Conservation (phyloP, 1,140 invertebrate species). For the Sycophaga agraensis region DNA sequence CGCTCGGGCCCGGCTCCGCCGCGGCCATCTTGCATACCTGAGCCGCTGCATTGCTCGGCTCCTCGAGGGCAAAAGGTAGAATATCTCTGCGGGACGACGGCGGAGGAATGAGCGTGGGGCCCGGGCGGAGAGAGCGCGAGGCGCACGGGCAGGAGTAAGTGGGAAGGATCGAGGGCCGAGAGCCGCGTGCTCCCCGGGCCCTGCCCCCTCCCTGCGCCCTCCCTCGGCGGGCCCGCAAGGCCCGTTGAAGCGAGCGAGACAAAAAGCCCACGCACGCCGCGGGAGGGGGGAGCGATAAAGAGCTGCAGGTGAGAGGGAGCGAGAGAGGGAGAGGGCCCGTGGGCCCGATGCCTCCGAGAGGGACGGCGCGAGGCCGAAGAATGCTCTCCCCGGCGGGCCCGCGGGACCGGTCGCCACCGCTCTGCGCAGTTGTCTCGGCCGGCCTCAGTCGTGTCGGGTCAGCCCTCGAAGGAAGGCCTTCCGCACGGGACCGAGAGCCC, state of each 20-base stretch:
- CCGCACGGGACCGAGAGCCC: too few relatives aligned
- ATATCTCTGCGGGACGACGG: slow-evolving; percentile 51
- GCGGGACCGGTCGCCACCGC: slow-evolving; percentile 38
- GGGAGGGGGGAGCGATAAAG: slow-evolving; percentile 18
- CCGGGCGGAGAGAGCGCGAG: slow-evolving; percentile 15
- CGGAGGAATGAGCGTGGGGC: slow-evolving; percentile 39
- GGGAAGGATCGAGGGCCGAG: slow-evolving; percentile 8
- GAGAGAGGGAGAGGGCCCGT: slow-evolving; percentile 30
- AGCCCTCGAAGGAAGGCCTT: slow-evolving; percentile 48
- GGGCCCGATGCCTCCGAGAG: slow-evolving; percentile 52
- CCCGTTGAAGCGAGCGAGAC: slow-evolving; percentile 20
- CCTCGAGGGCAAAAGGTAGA: slow-evolving; percentile 60
- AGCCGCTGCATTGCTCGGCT: slow-evolving; percentile 58
- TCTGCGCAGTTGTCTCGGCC: slow-evolving; percentile 33
- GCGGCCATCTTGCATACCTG: slow-evolving; percentile 60
- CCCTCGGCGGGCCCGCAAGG: not conserved
- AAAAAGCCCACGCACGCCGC: slow-evolving; percentile 9
- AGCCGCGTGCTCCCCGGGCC: not conserved
- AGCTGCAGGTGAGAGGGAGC: slow-evolving; percentile 11
- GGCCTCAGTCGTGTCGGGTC: slow-evolving; percentile 55
- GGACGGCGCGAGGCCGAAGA: slow-evolving; percentile 51
- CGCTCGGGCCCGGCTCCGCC: slow-evolving; percentile 20
- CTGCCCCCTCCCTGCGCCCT: not conserved
- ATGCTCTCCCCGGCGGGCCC: slow-evolving; percentile 38
- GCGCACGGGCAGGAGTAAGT: not conserved